Conservation (phyloP, 2,888 invertebrate species). For the Sminthurides aquaticus region DNA sequence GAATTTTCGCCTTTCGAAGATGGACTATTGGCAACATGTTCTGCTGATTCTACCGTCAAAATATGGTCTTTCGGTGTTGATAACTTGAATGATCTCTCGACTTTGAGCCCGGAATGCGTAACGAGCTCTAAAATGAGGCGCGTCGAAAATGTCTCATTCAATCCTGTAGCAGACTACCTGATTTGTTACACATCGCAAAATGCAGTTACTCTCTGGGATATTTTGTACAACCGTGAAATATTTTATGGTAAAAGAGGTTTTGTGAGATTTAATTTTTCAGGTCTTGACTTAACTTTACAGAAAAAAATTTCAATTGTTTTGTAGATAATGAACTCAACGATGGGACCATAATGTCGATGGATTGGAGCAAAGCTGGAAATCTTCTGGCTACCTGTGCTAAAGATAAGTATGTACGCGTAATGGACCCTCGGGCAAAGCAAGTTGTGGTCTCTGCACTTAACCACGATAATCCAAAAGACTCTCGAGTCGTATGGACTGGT, state of each 20-base stretch:
- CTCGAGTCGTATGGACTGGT: conserved; percentile 83
- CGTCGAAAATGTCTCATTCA: conserved; percentile 83
- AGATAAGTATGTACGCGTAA: conserved; percentile 77
- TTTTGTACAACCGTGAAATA: conserved; percentile 67
- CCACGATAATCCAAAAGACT: conserved; percentile 86
- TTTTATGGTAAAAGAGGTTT: conserved; percentile 40
- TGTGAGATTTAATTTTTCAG: conserved; percentile 17
- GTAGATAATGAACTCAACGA: conserved; percentile 63
- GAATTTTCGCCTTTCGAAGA: conserved; percentile 94
- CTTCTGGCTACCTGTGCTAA: conserved; percentile 79
- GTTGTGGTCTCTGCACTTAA: conserved; percentile 53
- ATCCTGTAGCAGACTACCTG: conserved; percentile 83
- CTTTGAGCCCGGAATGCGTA: conserved; percentile 56
- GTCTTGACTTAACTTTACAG: too few relatives aligned
- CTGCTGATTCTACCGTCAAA: conserved; percentile 50
- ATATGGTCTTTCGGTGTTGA: conserved; percentile 33
- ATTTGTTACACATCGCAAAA: conserved; percentile 77
- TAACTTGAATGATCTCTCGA: conserved; percentile 33
- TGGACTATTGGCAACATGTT: conserved; percentile 77
- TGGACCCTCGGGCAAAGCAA: conserved; percentile 65
- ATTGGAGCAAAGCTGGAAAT: conserved; percentile 83
- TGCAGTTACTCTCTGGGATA: conserved; percentile 76
- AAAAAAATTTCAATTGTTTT: too few relatives aligned
- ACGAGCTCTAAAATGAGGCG: conserved; percentile 74
- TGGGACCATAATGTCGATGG: conserved; percentile 80